A percentile compares a stretch with the other conserved stretches of the same genome.
These are phyloP conservation scores for Phengaris arion DNA, from an alignment of 2,888 invertebrate genomes.

Conservation along the genomic window DNA sequence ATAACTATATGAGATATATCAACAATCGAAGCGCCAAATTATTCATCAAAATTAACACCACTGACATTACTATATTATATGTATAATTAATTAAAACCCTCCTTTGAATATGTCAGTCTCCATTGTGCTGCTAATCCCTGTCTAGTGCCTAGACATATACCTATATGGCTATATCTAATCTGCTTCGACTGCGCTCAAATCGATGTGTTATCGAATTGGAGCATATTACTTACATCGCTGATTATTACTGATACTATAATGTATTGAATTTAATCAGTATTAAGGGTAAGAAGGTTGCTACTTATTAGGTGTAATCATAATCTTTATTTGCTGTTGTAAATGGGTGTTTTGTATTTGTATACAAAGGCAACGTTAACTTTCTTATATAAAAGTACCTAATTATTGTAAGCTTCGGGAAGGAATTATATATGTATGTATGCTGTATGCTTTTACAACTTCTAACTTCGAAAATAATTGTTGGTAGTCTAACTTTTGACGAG, in stretches of 20 bases:
- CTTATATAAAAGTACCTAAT: too few species aligned
- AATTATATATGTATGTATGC: too few species aligned
- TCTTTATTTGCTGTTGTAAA: not conserved
- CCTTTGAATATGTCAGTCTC: not conserved
- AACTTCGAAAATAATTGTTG: not conserved
- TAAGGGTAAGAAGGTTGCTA: not conserved
- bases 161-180: constrained; percentile 44
- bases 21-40: not conserved
- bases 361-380: too few species aligned
- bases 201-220: constrained; percentile 27
- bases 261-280: not conserved
- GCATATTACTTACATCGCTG: not conserved
- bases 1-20: too few species aligned
- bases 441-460: too few species aligned
- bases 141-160: not conserved
- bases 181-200: constrained; percentile 26
- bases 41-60: constrained; percentile 6
- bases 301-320: too few species aligned
- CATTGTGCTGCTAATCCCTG: not conserved
- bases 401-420: too few species aligned
- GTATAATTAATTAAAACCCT: not conserved
- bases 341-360: not conserved
- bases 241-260: not conserved
- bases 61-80: not conserved
- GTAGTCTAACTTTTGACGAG: not conserved